Evolutionary conservation across 92 coral and sea anemone species (phyloP), one percentile per base, ranked within the genome.

Genomic region (Zoanthus sansibaricus): DNA sequence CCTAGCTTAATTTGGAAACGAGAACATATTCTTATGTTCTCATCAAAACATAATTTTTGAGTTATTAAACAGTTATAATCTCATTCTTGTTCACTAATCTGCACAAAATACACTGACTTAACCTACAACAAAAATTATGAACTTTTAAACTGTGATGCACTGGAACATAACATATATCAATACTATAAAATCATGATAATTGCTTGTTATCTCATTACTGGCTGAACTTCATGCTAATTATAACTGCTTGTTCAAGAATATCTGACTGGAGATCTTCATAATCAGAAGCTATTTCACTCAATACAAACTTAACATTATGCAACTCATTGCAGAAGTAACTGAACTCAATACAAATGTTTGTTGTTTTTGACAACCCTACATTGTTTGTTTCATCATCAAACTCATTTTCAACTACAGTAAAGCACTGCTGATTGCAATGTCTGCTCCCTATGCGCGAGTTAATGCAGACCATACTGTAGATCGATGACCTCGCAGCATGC

Each of bases 291-390:
- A 46, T 46, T 73, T 46, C 45, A 73, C 77, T 73, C 77, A 73
- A 73, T 73, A 51, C 77, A 73, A 73, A 73, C 77, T 73, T 73
- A 46, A 73, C 56, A 73, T 73, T 73, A 73, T 44, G 25, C 77
- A 73, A 73, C 77, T 73, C 77, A 73, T 73, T 73, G 77, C 58
- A 73, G 77, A 73, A 73, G 77, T 45, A 73, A 73, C 77, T 73
- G 77, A 73, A 73, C 77, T 73, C 77, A 73, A 46, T 73, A 73
- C 77, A 73, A 73, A 73, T 49, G 77, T 37, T 73, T 46, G 32
- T 73, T 73, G 46, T 73, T 73, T 73, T 73, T 73, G 77, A 73
- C 77, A 73, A 46, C 77, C 77, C 77, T 56, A 73, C 77, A 46
- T 73, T 20, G 56, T 73, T 44, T 73, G 58, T 73, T 73, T 73